Conservation (phyloP, 1,140 invertebrate species). For the Grapholita molesta region DNA sequence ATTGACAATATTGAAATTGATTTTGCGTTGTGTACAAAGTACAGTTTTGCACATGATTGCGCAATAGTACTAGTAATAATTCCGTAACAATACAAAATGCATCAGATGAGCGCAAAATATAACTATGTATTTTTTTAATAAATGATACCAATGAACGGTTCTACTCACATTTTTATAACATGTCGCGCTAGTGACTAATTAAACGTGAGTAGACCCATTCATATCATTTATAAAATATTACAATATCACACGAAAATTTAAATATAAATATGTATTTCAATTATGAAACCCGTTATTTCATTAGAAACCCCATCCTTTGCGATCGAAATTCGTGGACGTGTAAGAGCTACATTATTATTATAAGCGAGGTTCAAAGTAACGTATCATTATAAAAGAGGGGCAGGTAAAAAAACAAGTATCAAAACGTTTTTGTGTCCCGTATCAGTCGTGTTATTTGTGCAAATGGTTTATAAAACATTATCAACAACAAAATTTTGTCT, state of each 20-base stretch:
- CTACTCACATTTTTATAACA: too few relatives aligned
- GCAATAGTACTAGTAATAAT: too few relatives aligned
- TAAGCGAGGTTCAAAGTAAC: slow-evolving; percentile 61
- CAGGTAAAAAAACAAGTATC: slow-evolving; percentile 73
- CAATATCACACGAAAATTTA: too few relatives aligned
- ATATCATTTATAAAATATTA: too few relatives aligned
- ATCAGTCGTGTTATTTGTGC: slow-evolving; percentile 75
- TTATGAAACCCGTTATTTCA: neutral
- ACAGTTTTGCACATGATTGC: neutral
- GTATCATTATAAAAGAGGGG: slow-evolving; percentile 65
- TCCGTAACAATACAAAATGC: too few relatives aligned
- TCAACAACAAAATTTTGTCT: slow-evolving; percentile 66
- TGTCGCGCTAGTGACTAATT: too few relatives aligned
- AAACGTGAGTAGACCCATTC: too few relatives aligned
- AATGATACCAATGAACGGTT: too few relatives aligned
- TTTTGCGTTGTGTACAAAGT: neutral
- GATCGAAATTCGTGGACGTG: slow-evolving; percentile 52
- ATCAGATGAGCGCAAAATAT: too few relatives aligned
- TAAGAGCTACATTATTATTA: slow-evolving; percentile 43
- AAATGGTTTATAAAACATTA: slow-evolving; percentile 67
- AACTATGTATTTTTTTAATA: too few relatives aligned
- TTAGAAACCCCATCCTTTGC: neutral
- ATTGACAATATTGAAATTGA: neutral
- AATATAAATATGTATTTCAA: too few relatives aligned
- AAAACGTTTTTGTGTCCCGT: slow-evolving; percentile 74